These are phyloP conservation scores for Phalacrocorax brasilianus DNA, from an alignment of 2,113 vertebrate species.

Conservation along the genomic window DNA sequence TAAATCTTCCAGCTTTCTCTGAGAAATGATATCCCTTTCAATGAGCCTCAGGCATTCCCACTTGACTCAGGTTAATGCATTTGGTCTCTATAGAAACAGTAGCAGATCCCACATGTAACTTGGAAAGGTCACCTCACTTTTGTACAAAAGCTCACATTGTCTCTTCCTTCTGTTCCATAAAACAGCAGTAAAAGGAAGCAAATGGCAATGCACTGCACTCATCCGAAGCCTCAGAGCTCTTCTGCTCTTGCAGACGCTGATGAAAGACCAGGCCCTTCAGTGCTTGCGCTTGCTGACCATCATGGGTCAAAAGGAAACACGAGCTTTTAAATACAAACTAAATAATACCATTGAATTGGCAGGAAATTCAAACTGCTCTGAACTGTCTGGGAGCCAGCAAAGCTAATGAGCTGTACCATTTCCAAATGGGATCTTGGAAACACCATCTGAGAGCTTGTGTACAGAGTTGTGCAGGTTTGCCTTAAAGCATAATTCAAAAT, in stretches of 20 bases:
- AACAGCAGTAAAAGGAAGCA: conserved; percentile 25
- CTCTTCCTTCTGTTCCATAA: conserved; percentile 35
- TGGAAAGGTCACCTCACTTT: conserved; percentile 74
- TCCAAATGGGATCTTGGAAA: conserved; percentile 51
- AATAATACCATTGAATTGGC: conserved; percentile 32
- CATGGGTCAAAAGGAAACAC: conserved; percentile 53
- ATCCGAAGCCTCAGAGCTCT: conserved; percentile 17
- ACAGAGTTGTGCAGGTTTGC: conserved; percentile 13
- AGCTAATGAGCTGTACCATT: conserved; percentile 61
- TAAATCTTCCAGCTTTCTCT: conserved; percentile 56
- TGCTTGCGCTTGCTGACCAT: conserved; percentile 17
- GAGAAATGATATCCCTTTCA: conserved; percentile 59
- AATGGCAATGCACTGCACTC: conserved; percentile 11
- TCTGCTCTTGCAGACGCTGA: conserved; percentile 27
- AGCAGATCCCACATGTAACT: conserved; percentile 67
- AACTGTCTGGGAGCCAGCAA: conserved; percentile 52
- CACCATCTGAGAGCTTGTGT: conserved; percentile 46
- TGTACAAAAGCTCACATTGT: conserved; percentile 63
- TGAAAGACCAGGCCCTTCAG: conserved; percentile 37
- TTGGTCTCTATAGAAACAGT: conserved; percentile 78
- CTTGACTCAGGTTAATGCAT: conserved; percentile 72
- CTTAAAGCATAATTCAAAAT: conserved; percentile 20
- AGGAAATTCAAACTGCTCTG: conserved; percentile 48
- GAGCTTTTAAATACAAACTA: conserved; percentile 47
- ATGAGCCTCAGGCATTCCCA: conserved; percentile 48